Conservation (phyloP, 2,888 invertebrate genomes). For the Andrena bucephala region DNA sequence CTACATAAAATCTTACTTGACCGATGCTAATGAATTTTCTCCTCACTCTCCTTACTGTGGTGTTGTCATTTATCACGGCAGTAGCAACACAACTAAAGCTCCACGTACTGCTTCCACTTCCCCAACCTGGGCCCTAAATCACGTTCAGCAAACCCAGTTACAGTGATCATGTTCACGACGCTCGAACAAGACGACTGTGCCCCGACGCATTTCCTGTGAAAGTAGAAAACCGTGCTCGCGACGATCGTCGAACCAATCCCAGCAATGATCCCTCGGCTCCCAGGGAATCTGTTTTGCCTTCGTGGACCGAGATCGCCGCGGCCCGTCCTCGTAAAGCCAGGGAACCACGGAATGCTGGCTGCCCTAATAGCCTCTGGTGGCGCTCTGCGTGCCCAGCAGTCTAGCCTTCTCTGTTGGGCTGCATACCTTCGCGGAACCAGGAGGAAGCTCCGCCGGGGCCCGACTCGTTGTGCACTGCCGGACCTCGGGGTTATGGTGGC, state of each 20-base stretch:
- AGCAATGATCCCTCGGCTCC: slow-evolving; percentile 3
- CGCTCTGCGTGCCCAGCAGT: slow-evolving; percentile 70
- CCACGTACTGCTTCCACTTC: no score
- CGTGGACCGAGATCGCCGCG: slow-evolving; percentile 37
- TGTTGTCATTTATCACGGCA: no score
- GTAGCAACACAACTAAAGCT: no score
- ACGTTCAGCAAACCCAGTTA: no score
- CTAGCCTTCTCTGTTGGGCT: slow-evolving; percentile 56
- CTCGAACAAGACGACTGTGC: no score
- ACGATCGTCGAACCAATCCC: slow-evolving; percentile 15
- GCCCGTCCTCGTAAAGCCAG: slow-evolving; percentile 57
- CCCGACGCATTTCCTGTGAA: background rate
- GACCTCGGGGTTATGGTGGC: slow-evolving; percentile 58
- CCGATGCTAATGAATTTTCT: no score
- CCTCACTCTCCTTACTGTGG: no score
- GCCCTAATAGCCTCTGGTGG: slow-evolving; percentile 66
- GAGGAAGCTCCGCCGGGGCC: slow-evolving; percentile 15
- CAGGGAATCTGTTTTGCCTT: slow-evolving; percentile 25
- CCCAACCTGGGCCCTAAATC: no score
- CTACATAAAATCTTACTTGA: no score
- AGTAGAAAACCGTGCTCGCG: background rate
- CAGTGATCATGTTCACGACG: no score
- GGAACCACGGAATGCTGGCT: slow-evolving; percentile 63
- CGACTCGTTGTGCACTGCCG: slow-evolving; percentile 52
- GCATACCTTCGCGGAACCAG: slow-evolving; percentile 61